Evolutionary conservation across 2,113 vertebrate genomes (phyloP).

Genomic region (Percina caprodes): DNA sequence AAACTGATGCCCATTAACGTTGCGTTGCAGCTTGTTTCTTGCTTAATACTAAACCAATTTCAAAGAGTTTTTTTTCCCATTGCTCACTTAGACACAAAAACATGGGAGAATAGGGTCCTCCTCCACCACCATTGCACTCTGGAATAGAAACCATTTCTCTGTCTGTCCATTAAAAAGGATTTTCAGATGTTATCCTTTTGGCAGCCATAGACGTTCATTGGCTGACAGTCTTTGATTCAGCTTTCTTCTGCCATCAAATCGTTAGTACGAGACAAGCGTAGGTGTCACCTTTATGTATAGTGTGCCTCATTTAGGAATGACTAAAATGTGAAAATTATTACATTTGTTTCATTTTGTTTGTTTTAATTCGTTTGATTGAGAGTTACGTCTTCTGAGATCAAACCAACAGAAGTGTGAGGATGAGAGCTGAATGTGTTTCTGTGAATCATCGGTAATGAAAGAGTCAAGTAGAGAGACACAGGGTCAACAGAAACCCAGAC

Average conservation of each 20-base stretch:
- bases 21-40: too few species aligned
- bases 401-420: background rate
- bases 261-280: background rate
- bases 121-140: too few species aligned
- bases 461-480: too few species aligned
- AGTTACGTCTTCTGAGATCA: background rate
- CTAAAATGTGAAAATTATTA: slow-evolving; percentile 32
- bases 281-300: slow-evolving; percentile 33
- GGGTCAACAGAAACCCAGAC: too few species aligned
- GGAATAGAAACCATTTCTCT: background rate
- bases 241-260: slow-evolving; percentile 6
- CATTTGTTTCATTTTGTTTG: slow-evolving; percentile 14
- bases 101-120: too few species aligned
- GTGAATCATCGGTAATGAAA: background rate
- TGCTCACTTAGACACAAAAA: too few species aligned
- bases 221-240: background rate
- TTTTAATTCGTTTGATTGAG: slow-evolving; percentile 13
- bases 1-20: too few species aligned
- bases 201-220: background rate
- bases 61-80: too few species aligned
- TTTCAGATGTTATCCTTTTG: slow-evolving; percentile 1
- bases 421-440: background rate
- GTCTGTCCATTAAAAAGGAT: background rate
- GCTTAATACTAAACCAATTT: too few species aligned
- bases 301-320: background rate